phyloP scores from a whole-genome alignment of 2,797 vertebrate species.

The Chelon auratus region DNA sequence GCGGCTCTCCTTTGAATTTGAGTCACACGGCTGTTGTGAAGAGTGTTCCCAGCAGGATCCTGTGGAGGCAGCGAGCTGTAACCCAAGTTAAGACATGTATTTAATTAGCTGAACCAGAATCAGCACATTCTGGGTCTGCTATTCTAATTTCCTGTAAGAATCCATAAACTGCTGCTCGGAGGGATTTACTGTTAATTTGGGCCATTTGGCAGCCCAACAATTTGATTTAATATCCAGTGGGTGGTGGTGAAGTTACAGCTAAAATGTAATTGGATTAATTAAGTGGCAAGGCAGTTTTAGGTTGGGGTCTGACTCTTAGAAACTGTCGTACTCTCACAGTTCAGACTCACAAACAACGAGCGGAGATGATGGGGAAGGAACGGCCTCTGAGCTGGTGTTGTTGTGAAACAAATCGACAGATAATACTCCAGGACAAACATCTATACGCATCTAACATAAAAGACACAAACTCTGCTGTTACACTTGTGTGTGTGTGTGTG shows the following conservation, averaged over 20 bases:
- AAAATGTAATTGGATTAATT: background rate
- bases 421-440: background rate
- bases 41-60: constrained; percentile 28
- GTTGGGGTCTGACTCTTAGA: background rate
- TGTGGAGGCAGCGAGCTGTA: constrained; percentile 35
- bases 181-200: constrained; percentile 35
- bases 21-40: constrained; percentile 18
- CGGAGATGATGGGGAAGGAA: background rate
- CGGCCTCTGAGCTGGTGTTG: background rate
- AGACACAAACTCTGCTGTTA: background rate
- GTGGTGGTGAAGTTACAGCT: background rate
- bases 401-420: background rate
- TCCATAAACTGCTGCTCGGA: constrained; percentile 36
- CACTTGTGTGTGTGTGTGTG: background rate
- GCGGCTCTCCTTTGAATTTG: constrained; percentile 47
- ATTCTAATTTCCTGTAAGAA: constrained; percentile 60
- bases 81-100: constrained; percentile 49
- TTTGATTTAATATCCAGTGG: constrained; percentile 2
- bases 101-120: constrained; percentile 63
- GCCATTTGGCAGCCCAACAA: constrained; percentile 22
- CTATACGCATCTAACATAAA: background rate
- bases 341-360: background rate
- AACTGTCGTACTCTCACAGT: background rate
- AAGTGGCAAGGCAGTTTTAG: background rate
- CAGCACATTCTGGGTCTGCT: constrained; percentile 62